Evolutionary conservation across 1,140 invertebrate species (phyloP), one percentile per base, ranked within the genome.

Genomic region (Sitobion miscanthi): DNA sequence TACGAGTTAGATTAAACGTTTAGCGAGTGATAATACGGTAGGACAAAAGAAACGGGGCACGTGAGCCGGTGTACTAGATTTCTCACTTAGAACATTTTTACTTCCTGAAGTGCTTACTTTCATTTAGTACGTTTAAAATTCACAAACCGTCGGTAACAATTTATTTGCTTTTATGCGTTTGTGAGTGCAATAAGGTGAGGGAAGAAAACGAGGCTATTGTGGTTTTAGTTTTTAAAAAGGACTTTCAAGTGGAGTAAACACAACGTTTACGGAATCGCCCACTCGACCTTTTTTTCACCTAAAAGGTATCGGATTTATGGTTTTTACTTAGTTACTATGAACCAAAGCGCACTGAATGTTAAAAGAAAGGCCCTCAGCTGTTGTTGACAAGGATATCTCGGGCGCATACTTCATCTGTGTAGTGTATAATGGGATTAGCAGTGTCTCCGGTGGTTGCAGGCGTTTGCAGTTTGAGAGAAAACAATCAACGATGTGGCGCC

Each of bases 261-360:
- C 45, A 35, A 38, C 90, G 90, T 91, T 91, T 52, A 77, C 7
- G 47, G 90, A 52, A 77, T 82, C 91, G 82, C 91, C 77, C 91
- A 52, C 91, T 86, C 82, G 82, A 91, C 90, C 82, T 93, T 93
- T 93, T 54, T 57, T 62, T 42, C 77, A 1, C 35, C 77, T 93
- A 93, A 93, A 93, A 93, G 77, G 77, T 57, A 86, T 85, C 11
- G 82, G 47, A 93, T 93, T 93, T 93, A 83, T 83, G 47, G 69
- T 38, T 52, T 83, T 83, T 92, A 82, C 77, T 49, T 38, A n/a
- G 86, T 87, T 87, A 47, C 42, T 49, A 77, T 69, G 49, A 87
- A 49, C 30, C 17, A 87, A 52, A 87, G 47, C 30, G n/a, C 45
- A 49, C 30, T 87, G 45, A 89, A 38, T 57, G 88, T 89, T 89